Evolutionary conservation across 2,888 invertebrate species (phyloP).

Genomic region (Cephus pygmeus): DNA sequence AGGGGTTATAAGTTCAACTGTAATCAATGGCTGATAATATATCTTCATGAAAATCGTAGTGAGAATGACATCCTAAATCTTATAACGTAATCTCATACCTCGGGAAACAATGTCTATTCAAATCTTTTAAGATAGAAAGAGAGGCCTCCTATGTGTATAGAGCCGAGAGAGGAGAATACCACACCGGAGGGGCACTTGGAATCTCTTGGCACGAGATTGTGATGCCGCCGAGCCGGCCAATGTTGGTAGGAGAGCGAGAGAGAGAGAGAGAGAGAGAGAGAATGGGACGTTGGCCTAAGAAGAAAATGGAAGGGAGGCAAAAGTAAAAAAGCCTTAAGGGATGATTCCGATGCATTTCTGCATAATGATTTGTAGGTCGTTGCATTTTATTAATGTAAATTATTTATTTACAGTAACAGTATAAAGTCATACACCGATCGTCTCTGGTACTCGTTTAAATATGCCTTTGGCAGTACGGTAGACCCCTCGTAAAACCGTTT

Average conservation of each 20-base stretch:
- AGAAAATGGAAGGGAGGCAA: neutral
- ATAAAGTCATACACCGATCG: neutral
- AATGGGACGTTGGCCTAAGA: conserved; percentile 17
- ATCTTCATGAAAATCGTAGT: too few species aligned
- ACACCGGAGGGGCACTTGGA: neutral
- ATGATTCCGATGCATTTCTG: neutral
- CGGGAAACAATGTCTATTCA: neutral
- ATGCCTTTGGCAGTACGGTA: neutral
- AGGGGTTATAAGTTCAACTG: too few species aligned
- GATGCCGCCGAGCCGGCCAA: neutral
- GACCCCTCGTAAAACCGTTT: neutral
- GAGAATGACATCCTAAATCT: too few species aligned
- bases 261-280: conserved; percentile 25
- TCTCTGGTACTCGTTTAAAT: neutral
- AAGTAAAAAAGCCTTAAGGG: conserved; percentile 14
- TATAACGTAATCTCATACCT: too few species aligned
- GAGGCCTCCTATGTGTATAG: neutral
- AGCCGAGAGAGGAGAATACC: neutral
- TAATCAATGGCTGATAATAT: too few species aligned
- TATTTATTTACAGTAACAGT: conserved; percentile 18
- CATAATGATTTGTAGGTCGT: conserved; percentile 54
- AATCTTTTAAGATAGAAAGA: neutral
- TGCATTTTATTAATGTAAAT: conserved; percentile 61
- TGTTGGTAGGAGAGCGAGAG: conserved; percentile 14
- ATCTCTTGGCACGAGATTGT: neutral